Evolutionary conservation across 1,140 invertebrate species (phyloP).

Genomic region (Bombyx mori): DNA sequence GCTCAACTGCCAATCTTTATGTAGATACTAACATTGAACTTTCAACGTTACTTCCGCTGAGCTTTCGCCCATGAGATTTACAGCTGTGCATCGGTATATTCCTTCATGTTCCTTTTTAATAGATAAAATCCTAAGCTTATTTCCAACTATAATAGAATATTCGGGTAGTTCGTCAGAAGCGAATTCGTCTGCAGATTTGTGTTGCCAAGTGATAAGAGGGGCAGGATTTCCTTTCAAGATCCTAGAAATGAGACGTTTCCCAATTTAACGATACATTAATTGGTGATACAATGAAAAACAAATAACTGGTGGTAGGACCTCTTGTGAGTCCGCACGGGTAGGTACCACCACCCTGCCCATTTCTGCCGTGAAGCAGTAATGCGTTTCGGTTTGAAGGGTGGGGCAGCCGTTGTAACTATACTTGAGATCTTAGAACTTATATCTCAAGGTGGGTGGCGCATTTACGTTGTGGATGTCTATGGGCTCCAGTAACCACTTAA

Average conservation of each 20-base stretch:
- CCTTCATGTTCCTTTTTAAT: conserved; percentile 30
- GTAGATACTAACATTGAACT: conserved; percentile 39
- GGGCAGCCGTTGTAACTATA: too few relatives aligned
- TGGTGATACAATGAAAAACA: not conserved
- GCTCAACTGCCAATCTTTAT: not conserved
- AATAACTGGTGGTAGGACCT: too few relatives aligned
- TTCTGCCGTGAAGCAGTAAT: too few relatives aligned
- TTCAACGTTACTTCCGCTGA: conserved; percentile 26
- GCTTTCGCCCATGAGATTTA: conserved; percentile 32
- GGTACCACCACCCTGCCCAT: too few relatives aligned
- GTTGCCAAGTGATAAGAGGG: conserved; percentile 38
- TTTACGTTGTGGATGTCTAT: not conserved
- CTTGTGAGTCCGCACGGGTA: too few relatives aligned
- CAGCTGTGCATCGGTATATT: conserved; percentile 38
- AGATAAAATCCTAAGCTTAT: conserved; percentile 30
- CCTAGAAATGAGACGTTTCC: conserved; percentile 19
- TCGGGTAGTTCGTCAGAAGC: conserved; percentile 26
- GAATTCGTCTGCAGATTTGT: conserved; percentile 13
- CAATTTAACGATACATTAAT: too few relatives aligned
- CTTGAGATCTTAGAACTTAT: too few relatives aligned
- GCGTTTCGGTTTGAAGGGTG: too few relatives aligned
- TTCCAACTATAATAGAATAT: conserved; percentile 22
- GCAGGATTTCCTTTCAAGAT: conserved; percentile 34
- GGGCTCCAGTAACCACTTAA: not conserved
- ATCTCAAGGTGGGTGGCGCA: too few relatives aligned